Evolutionary conservation across 2,797 vertebrate genomes (phyloP), one percentile per base, ranked within the genome.

Genomic region (Sebastiscus albofasciatus): DNA sequence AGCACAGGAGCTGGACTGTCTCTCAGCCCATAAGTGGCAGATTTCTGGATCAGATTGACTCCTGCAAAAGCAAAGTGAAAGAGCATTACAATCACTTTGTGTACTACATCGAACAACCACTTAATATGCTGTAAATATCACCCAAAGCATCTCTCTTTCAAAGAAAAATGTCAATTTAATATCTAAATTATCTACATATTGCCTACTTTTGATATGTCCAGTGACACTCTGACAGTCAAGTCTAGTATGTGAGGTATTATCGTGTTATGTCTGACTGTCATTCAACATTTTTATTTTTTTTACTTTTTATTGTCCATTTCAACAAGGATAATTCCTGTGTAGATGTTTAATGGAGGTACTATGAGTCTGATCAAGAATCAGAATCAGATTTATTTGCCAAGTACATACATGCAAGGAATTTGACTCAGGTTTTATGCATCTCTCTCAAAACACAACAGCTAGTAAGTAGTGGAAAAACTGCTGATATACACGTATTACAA

Each of bases 1-100:
- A 49, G 83, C 77, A 2, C 96, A 96, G 5, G 75, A 82, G 5
- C 79, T 87, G 42, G 91, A 81, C 31, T 89, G 86, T n/a, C 88
- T 91, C 13, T 91, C 93, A 0, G 94, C 92, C 95, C 96, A 90
- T 22, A 94, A 8, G 66, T 92, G 79, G 69, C 96, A 95, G 8
- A 91, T 83, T 10, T 89, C 87, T 42, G 89, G 65, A 0, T 93
- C 89, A 0, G 85, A 88, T 0, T 90, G 91, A 79, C 90, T 95
- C 88, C 97, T 97, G 86, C 8, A 68, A 20, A 7, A 72, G 61
- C 64, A 64, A 39, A 80, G 27, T 11, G 0, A 16, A 36, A 74
- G 8, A 70, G 60, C 2, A 54, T 46, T 68, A 56, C 27, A 82
- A 70, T 58, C 8, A 46, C 6, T 13, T n/a, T 36, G 14, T 72